Evolutionary conservation across 1,140 invertebrate species (phyloP).

Genomic region (Drosophila sucinea): DNA sequence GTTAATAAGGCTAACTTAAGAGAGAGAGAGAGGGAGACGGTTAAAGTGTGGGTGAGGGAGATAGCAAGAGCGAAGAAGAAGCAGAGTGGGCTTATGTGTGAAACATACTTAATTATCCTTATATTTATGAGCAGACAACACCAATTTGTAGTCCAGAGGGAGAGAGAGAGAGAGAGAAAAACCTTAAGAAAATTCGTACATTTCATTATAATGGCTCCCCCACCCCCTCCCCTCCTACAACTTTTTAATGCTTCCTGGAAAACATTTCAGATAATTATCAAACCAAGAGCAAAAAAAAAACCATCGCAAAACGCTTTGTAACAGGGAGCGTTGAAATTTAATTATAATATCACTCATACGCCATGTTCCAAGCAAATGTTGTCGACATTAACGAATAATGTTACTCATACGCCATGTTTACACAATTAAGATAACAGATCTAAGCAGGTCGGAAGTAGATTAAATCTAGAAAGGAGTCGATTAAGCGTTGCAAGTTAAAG

Average conservation of each 20-base stretch:
- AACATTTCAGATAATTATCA: conserved; percentile 8
- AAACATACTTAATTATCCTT: conserved; percentile 79
- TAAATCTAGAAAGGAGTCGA: too few species aligned
- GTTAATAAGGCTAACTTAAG: conserved; percentile 80
- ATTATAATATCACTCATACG: conserved; percentile 6
- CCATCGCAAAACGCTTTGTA: neutral
- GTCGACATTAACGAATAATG: neutral
- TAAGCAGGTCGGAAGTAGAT: neutral
- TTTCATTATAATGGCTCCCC: neutral
- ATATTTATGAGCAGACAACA: conserved; percentile 64
- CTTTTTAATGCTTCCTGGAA: conserved; percentile 6
- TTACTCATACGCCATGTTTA: neutral
- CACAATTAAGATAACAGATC: conserved; percentile 1
- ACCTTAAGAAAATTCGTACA: neutral
- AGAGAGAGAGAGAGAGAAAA: neutral
- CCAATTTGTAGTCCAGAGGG: neutral
- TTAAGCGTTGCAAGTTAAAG: too few species aligned
- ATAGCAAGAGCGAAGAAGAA: neutral
- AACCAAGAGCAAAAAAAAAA: neutral
- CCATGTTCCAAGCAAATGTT: neutral
- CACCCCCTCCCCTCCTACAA: neutral
- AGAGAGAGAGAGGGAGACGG: conserved; percentile 12
- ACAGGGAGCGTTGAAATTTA: conserved; percentile 1
- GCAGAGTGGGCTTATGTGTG: conserved; percentile 53
- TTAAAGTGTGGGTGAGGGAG: neutral